These are phyloP conservation scores for Trachemys scripta DNA, from an alignment of 2,113 vertebrate species.

Conservation along the genomic window DNA sequence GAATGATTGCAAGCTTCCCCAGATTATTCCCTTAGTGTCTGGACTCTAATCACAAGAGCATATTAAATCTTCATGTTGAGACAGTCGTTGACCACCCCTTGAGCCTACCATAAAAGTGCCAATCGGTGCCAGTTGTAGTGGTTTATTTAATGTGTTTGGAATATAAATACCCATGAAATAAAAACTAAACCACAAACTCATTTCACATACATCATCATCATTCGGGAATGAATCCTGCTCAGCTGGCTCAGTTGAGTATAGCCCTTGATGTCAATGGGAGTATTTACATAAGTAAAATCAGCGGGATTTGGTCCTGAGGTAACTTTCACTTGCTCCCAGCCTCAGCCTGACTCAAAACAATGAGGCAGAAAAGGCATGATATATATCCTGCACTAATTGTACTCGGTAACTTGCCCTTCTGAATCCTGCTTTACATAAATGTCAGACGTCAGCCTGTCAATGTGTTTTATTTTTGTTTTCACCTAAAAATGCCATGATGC, in stretches of 20 bases:
- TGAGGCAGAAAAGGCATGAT: neutral
- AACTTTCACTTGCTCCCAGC: neutral
- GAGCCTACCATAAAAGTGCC: neutral
- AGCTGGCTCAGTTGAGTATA: neutral
- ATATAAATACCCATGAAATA: neutral
- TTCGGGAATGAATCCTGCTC: neutral
- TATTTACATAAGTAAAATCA: neutral
- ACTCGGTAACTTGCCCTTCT: neutral
- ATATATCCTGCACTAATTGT: neutral
- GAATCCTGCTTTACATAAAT: neutral
- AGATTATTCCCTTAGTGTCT: neutral
- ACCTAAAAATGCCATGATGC: neutral
- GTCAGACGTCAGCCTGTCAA: neutral
- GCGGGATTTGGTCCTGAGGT: neutral
- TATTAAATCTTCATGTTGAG: neutral
- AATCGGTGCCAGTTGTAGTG: neutral
- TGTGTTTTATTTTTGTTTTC: neutral
- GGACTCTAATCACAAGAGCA: neutral
- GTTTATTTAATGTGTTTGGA: neutral
- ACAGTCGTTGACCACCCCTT: neutral
- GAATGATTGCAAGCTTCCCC: neutral
- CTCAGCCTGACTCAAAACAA: neutral
- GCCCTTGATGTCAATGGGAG: accelerated
- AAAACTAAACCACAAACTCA: neutral
- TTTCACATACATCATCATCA: neutral